Percentiles rank a stretch among this genome's conserved stretches.
These are phyloP conservation scores for Radopholus similis DNA, from an alignment of 1,140 invertebrate species.

Conservation along the genomic window DNA sequence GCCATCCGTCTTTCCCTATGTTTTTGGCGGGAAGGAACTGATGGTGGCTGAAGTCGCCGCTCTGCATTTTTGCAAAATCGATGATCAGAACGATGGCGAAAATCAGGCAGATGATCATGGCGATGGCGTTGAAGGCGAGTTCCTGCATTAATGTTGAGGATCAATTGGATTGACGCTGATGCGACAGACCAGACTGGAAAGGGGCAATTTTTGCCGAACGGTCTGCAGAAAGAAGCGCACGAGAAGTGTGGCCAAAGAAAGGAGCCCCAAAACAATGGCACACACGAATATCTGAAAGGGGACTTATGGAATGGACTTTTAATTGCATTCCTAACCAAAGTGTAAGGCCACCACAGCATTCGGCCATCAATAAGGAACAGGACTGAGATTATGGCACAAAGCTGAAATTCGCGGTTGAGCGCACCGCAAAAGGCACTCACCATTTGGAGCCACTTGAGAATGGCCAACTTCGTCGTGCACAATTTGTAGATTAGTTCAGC, in stretches of 20 bases:
- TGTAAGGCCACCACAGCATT: slow-evolving; percentile 38
- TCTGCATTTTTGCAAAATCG: slow-evolving; percentile 37
- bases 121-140: slow-evolving; percentile 29
- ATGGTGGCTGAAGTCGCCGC: slow-evolving; percentile 35
- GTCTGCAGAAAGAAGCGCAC: slow-evolving; percentile 35
- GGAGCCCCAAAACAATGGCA: slow-evolving; percentile 30
- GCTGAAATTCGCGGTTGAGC: slow-evolving; percentile 15
- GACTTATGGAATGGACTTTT: background rate
- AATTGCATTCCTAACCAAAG: background rate
- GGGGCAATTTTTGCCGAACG: background rate
- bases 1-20: slow-evolving; percentile 32
- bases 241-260: slow-evolving; percentile 38
- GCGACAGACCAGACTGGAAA: too few relatives aligned
- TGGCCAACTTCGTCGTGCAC: slow-evolving; percentile 32
- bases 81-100: slow-evolving; percentile 26
- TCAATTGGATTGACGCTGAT: background rate
- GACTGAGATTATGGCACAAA: slow-evolving; percentile 37
- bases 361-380: slow-evolving; percentile 42
- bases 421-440: slow-evolving; percentile 10
- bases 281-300: slow-evolving; percentile 32
- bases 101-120: slow-evolving; percentile 32
- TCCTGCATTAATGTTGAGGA: slow-evolving; percentile 12
- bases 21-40: background rate
- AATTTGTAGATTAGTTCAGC: slow-evolving; percentile 14
- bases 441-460: slow-evolving; percentile 36